A percentile compares a stretch with the other conserved stretches of the same genome.
phyloP scores from a whole-genome alignment of 2,888 invertebrate species.

The Pollenia labialis region DNA sequence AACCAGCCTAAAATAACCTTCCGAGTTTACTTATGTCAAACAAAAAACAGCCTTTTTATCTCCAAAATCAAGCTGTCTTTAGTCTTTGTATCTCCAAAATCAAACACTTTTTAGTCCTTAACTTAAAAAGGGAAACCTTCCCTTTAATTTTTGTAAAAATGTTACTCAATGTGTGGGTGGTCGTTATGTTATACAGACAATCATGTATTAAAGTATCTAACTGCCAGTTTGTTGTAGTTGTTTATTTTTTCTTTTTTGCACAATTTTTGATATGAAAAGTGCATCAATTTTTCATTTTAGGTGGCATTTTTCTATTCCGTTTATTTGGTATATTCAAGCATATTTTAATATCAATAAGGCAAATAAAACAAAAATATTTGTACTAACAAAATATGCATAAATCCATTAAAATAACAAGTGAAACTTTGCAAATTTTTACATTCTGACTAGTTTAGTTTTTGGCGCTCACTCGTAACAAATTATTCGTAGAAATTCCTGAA shows the following conservation, averaged over 20 bases:
- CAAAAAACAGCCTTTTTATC: too few species aligned
- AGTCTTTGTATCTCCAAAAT: too few species aligned
- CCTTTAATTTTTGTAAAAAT: slow-evolving; percentile 33
- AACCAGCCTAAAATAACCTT: too few species aligned
- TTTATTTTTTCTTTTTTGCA: slow-evolving; percentile 18
- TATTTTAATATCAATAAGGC: slow-evolving; percentile 71
- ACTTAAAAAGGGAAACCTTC: background rate
- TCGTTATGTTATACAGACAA: slow-evolving; percentile 61
- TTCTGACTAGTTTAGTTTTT: slow-evolving; percentile 22
- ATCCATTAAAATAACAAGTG: slow-evolving; percentile 71
- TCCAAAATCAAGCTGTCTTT: too few species aligned
- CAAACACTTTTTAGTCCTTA: too few species aligned
- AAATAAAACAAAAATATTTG: slow-evolving; percentile 44
- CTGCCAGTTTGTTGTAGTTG: slow-evolving; percentile 12
- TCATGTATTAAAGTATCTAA: slow-evolving; percentile 31
- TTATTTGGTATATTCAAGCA: slow-evolving; percentile 57
- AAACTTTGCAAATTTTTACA: slow-evolving; percentile 65
- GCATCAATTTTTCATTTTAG: slow-evolving; percentile 72
- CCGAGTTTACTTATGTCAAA: too few species aligned
- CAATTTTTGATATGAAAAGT: slow-evolving; percentile 68
- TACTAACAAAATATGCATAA: slow-evolving; percentile 55
- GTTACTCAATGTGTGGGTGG: slow-evolving; percentile 67
- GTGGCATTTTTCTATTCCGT: slow-evolving; percentile 66
- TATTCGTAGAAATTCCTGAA: slow-evolving; percentile 55
- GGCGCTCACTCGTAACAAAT: slow-evolving; percentile 40